Percentiles rank a stretch among this genome's conserved stretches.
These are phyloP conservation scores for Eupeodes corollae DNA, from an alignment of 1,140 invertebrate genomes.

Conservation along the genomic window DNA sequence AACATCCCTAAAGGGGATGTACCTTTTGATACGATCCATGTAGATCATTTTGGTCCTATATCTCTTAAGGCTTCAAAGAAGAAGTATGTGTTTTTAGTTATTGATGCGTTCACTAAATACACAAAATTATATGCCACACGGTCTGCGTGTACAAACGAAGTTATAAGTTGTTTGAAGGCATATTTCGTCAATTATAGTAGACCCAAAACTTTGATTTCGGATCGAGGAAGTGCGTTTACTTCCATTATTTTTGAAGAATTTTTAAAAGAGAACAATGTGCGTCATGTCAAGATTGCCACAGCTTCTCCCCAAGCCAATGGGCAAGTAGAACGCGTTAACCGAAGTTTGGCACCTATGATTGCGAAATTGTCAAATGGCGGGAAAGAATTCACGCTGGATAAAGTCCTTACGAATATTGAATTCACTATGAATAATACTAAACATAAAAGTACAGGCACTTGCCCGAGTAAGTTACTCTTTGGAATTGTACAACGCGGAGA, in stretches of 20 bases:
- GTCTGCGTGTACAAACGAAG: constrained; percentile 14
- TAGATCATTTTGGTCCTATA: constrained; percentile 24
- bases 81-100: constrained; percentile 15
- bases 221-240: constrained; percentile 18
- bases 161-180: constrained; percentile 14
- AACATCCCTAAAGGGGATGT: no score
- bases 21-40: constrained; percentile 17
- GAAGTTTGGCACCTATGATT: constrained; percentile 10
- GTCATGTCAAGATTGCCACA: constrained; percentile 4
- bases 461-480: constrained; percentile 14
- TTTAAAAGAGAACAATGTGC: no score
- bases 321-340: constrained; percentile 15
- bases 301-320: constrained; percentile 7
- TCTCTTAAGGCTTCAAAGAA: constrained; percentile 22
- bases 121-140: constrained; percentile 3
- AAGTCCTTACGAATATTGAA: constrained; percentile 10
- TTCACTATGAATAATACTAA: constrained; percentile 15
- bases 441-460: constrained; percentile 10
- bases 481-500: constrained; percentile 4
- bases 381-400: constrained; percentile 9
- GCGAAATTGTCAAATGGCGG: constrained; percentile 4
- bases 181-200: constrained; percentile 8
- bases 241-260: constrained; percentile 13
- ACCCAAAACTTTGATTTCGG: constrained; percentile 13
- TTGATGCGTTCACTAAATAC: constrained; percentile 18